Conservation (phyloP, 2,113 vertebrate genomes). For the Hiodon alosoides region DNA sequence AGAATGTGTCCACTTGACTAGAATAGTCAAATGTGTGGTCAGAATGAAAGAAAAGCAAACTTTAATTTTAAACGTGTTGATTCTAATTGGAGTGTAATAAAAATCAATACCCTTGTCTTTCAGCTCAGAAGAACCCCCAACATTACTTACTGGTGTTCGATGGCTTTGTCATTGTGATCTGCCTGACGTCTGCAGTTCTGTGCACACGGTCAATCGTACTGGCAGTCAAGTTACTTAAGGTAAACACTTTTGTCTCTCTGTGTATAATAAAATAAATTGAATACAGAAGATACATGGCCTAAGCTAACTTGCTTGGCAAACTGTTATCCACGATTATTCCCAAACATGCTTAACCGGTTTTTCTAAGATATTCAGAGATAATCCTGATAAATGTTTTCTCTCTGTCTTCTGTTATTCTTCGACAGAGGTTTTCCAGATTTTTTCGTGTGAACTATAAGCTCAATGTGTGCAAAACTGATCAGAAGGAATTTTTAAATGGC, state of each 20-base stretch:
- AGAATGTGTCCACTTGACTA: no score
- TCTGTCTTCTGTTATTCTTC: constrained; percentile 28
- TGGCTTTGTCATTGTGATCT: constrained; percentile 77
- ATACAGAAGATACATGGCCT: no score
- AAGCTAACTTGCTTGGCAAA: no score
- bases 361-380: not conserved
- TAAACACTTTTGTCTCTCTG: constrained; percentile 45
- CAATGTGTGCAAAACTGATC: constrained; percentile 69
- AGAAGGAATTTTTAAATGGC: constrained; percentile 81
- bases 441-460: constrained; percentile 74
- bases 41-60: no score
- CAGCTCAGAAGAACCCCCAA: constrained; percentile 77
- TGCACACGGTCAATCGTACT: constrained; percentile 87
- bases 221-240: constrained; percentile 78
- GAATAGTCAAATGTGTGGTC: no score
- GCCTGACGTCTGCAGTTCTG: constrained; percentile 78
- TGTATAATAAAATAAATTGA: not conserved
- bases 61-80: no score
- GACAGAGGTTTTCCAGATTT: constrained; percentile 80
- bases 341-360: not conserved
- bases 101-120: constrained; percentile 33
- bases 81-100: no score
- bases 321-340: no score
- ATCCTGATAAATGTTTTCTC: not conserved
- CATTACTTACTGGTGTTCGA: constrained; percentile 85